These are phyloP conservation scores for Bradypus variegatus DNA, from an alignment of 2,797 vertebrate species.

Conservation along the genomic window DNA sequence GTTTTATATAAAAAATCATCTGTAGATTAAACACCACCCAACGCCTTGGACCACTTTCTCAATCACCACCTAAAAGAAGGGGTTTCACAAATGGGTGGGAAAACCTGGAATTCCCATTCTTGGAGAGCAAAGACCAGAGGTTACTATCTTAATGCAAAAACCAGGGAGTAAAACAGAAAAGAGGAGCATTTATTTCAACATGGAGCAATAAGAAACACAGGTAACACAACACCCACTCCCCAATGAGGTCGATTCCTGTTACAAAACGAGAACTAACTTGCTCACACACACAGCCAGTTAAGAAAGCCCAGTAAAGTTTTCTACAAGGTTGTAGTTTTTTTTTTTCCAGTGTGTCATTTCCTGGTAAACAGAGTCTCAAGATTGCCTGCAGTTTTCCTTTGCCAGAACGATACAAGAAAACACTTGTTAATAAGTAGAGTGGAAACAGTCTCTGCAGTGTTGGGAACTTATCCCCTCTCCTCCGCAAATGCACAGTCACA, in stretches of 20 bases:
- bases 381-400: too few species aligned
- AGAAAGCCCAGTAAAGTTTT: accelerated
- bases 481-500: neutral
- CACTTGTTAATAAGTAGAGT: neutral
- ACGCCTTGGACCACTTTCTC: neutral
- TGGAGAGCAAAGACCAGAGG: neutral
- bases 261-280: accelerated
- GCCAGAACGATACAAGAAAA: neutral
- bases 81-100: neutral
- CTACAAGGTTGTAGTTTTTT: accelerated
- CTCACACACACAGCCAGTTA: accelerated
- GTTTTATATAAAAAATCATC: neutral
- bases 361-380: neutral
- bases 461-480: neutral
- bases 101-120: neutral
- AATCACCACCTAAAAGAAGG: neutral
- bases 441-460: accelerated
- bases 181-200: neutral
- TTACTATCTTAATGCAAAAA: neutral
- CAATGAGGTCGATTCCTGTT: accelerated
- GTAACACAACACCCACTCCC: accelerated
- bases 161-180: too few species aligned
- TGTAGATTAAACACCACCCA: neutral
- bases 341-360: neutral
- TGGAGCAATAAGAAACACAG: accelerated